Percentiles rank a stretch among this genome's conserved stretches.
phyloP scores from a whole-genome alignment of 2,113 vertebrate genomes.

The Mus pahari region DNA sequence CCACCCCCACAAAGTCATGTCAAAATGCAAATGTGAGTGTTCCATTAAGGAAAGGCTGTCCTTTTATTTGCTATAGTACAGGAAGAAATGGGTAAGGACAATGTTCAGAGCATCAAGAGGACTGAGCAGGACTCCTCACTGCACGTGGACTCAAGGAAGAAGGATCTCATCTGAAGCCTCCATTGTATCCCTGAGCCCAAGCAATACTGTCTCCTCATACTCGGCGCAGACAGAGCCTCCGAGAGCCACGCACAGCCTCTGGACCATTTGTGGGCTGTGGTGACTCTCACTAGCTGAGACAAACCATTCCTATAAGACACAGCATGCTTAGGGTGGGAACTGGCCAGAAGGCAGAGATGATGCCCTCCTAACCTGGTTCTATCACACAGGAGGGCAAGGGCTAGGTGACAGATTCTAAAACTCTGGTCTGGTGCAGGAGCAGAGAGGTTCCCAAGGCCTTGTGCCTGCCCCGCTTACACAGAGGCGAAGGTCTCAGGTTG shows the following conservation, averaged over 20 bases:
- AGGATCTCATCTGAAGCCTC: accelerated
- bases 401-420: neutral
- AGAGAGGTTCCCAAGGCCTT: neutral
- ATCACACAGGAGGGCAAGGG: accelerated
- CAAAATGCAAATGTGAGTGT: neutral
- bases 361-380: neutral
- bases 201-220: neutral
- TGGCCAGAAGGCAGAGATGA: neutral
- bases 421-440: neutral
- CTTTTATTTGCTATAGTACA: neutral
- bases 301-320: neutral
- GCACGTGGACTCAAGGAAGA: neutral
- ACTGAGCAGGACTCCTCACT: accelerated
- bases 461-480: accelerated
- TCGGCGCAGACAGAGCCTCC: neutral
- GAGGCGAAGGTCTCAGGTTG: neutral
- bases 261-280: neutral
- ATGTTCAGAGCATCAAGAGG: no score
- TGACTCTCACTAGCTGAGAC: neutral
- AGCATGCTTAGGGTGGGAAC: neutral
- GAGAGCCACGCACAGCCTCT: neutral
- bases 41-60: neutral
- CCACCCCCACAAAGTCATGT: neutral
- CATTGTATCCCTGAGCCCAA: neutral
- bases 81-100: neutral